Conservation (phyloP, 2,113 vertebrate species). For the Pteruthius melanotis region DNA sequence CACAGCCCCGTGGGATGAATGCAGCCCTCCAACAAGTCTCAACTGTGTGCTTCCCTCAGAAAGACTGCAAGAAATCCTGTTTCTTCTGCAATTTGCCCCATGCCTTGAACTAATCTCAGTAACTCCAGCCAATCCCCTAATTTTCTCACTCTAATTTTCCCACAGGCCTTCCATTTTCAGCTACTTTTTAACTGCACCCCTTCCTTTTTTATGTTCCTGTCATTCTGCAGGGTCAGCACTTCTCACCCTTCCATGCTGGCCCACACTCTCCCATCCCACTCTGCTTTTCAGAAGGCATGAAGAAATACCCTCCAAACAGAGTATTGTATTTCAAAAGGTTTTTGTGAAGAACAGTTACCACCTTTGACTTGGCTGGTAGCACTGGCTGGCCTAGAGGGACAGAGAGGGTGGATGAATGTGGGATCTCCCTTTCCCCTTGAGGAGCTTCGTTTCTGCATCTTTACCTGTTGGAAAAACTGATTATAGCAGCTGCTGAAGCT, state of each 20-base stretch:
- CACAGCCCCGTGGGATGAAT: rapidly evolving
- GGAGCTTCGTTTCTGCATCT: neutral
- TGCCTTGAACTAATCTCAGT: neutral
- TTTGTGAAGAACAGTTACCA: neutral
- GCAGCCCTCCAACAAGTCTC: too few species aligned
- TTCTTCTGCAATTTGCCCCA: neutral
- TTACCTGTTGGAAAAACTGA: neutral
- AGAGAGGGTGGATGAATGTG: neutral
- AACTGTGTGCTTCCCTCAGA: neutral
- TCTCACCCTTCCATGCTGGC: neutral
- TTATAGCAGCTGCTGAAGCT: neutral
- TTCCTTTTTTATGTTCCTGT: neutral
- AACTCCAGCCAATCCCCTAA: neutral
- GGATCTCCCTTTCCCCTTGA: neutral
- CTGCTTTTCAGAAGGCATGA: neutral
- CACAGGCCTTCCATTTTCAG: neutral
- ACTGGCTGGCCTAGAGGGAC: neutral
- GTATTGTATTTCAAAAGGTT: neutral
- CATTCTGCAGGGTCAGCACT: neutral
- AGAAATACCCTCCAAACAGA: neutral
- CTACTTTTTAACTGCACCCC: neutral
- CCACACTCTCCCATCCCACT: neutral
- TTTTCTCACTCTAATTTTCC: neutral
- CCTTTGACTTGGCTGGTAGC: neutral
- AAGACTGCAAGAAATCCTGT: neutral